Conservation (phyloP, 2,888 invertebrate species). For the Ephialtes manifestator region DNA sequence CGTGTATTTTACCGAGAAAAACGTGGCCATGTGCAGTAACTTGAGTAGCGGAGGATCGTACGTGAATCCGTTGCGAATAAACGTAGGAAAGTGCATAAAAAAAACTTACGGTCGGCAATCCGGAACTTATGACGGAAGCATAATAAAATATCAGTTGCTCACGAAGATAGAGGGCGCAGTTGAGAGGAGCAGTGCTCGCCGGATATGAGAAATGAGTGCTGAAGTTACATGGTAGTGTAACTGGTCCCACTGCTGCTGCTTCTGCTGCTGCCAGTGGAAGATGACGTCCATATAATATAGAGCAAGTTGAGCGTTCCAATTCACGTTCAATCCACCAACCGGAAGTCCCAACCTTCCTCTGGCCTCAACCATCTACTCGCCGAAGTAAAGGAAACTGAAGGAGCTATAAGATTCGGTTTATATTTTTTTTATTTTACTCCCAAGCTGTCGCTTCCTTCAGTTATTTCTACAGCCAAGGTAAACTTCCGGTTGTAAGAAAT, state of each 20-base stretch:
- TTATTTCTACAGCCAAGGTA: neutral
- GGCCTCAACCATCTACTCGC: conserved; percentile 17
- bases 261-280: conserved; percentile 41
- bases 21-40: neutral
- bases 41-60: conserved; percentile 3
- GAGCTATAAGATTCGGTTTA: conserved; percentile 33
- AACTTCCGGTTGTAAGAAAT: neutral
- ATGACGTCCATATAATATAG: conserved; percentile 62
- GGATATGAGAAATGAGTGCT: conserved; percentile 62
- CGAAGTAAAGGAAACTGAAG: conserved; percentile 46
- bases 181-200: neutral
- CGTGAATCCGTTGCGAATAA: conserved; percentile 61
- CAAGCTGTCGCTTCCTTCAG: conserved; percentile 42
- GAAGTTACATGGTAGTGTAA: conserved; percentile 45
- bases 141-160: conserved; percentile 76
- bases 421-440: conserved; percentile 36
- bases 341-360: conserved; percentile 50
- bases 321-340: conserved; percentile 60
- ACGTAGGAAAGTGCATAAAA: conserved; percentile 74
- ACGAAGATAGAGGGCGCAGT: conserved; percentile 26
- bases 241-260: neutral
- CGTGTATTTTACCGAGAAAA: neutral
- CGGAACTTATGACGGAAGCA: conserved; percentile 75
- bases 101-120: conserved; percentile 77
- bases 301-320: conserved; percentile 61